A percentile compares a stretch with the other conserved stretches of the same genome.
phyloP scores from a whole-genome alignment of 2,888 invertebrate genomes.

The Nephrotoma flavescens region DNA sequence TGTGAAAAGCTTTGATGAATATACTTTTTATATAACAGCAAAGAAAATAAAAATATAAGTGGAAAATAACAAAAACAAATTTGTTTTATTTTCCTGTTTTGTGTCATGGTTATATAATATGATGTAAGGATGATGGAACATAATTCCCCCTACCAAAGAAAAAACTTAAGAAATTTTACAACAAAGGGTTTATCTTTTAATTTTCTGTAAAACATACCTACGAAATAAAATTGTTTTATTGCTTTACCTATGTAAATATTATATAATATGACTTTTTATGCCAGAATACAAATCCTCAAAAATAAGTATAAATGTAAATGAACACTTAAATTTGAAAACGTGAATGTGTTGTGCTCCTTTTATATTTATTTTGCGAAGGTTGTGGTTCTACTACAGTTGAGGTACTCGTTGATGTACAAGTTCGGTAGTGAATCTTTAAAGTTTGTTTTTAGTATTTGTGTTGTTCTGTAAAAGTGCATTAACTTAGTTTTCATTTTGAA shows the following conservation, averaged over 20 bases:
- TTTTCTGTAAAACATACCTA: not conserved
- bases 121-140: not conserved
- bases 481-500: too few species aligned
- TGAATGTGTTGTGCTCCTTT: too few species aligned
- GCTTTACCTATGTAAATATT: not conserved
- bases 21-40: not conserved
- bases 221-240: not conserved
- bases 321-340: not conserved
- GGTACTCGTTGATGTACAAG: too few species aligned
- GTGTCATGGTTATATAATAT: not conserved
- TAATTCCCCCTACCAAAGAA: not conserved
- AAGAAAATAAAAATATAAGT: not conserved
- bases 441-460: too few species aligned
- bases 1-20: not conserved
- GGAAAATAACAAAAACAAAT: not conserved
- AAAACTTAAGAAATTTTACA: not conserved
- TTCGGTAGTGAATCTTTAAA: too few species aligned
- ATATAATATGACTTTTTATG: not conserved
- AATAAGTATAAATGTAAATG: not conserved
- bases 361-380: too few species aligned
- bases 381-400: too few species aligned
- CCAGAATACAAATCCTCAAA: not conserved
- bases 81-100: not conserved
- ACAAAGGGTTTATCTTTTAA: not conserved
- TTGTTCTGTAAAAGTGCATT: too few species aligned